A percentile compares a stretch with the other conserved stretches of the same genome.
These are phyloP conservation scores for Teleopsis dalmanni DNA, from an alignment of 1,140 invertebrate genomes.

Conservation along the genomic window DNA sequence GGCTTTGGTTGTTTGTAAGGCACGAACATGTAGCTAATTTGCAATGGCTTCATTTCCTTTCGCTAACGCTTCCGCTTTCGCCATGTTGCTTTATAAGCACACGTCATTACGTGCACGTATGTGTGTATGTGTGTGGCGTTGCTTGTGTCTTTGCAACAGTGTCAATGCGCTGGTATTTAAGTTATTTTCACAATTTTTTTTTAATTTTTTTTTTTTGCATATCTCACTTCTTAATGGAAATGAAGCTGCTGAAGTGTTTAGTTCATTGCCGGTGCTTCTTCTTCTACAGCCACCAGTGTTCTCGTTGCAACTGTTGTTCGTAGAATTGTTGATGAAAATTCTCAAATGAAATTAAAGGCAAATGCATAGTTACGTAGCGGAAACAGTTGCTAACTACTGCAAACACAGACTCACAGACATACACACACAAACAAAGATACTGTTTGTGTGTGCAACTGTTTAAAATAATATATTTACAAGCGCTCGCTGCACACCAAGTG, in stretches of 20 bases:
- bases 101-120: too few species aligned
- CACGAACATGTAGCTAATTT: conserved; percentile 7
- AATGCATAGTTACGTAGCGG: not conserved
- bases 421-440: not conserved
- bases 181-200: not conserved
- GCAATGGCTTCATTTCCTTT: too few species aligned
- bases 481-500: too few species aligned
- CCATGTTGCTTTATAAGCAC: not conserved
- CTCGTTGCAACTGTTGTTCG: not conserved
- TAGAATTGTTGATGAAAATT: conserved; percentile 6
- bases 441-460: not conserved
- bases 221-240: too few species aligned
- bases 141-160: conserved; percentile 5
- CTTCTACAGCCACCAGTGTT: not conserved
- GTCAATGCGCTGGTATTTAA: not conserved
- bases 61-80: not conserved
- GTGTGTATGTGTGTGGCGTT: conserved; percentile 5
- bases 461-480: too few species aligned
- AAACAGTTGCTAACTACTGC: too few species aligned
- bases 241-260: too few species aligned
- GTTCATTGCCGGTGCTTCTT: not conserved
- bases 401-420: conserved; percentile 14
- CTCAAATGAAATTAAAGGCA: conserved; percentile 43
- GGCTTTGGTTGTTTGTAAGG: too few species aligned
- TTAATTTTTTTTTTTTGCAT: too few species aligned